A percentile compares a stretch with the other conserved stretches of the same genome.
Evolutionary conservation across 2,888 invertebrate genomes (phyloP).

Genomic region (Schizaphis graminum): DNA sequence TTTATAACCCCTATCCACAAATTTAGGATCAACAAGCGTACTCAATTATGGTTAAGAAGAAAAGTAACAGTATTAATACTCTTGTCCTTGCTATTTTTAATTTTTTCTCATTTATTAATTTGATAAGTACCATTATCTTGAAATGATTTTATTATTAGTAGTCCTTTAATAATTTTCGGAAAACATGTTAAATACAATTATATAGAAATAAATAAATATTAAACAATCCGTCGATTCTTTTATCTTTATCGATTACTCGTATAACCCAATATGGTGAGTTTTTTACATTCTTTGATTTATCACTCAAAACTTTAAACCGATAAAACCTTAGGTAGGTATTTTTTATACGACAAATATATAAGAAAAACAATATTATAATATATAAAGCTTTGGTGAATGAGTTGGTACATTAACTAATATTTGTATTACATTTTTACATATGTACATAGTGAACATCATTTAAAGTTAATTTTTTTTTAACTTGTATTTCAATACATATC

Average conservation of each 20-base stretch:
- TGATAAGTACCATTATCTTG: background rate
- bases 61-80: background rate
- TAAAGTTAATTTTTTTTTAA: too few relatives aligned
- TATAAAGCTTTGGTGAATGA: background rate
- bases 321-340: background rate
- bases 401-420: background rate
- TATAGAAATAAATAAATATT: background rate
- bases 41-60: background rate
- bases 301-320: background rate
- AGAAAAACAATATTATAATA: background rate
- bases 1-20: too few relatives aligned
- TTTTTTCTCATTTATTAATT: background rate
- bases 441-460: too few relatives aligned
- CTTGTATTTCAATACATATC: too few relatives aligned
- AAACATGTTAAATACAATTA: background rate
- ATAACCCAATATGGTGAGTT: background rate
- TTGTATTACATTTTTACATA: background rate
- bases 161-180: background rate
- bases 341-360: background rate
- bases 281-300: background rate
- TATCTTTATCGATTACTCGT: background rate
- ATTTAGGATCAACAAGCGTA: too few relatives aligned
- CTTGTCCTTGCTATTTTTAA: background rate
- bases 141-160: background rate
- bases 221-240: background rate